Evolutionary conservation across 2,113 vertebrate genomes (phyloP).

Genomic region (Anarhynchus alexandrinus): DNA sequence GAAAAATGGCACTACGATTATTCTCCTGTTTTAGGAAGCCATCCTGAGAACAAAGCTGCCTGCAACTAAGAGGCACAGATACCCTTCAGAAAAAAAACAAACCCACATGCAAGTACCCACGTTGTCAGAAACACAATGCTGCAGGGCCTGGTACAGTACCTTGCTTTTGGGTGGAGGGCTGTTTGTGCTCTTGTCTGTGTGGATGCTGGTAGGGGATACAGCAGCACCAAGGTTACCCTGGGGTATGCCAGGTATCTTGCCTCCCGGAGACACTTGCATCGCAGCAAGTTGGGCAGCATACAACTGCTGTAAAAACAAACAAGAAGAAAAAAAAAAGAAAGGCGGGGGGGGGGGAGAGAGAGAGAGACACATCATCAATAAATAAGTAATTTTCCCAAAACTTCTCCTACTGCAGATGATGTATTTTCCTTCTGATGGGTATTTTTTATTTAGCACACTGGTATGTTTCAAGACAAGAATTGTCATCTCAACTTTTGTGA

Average conservation of each 20-base stretch:
- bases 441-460: slow-evolving; percentile 60
- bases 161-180: slow-evolving; percentile 91
- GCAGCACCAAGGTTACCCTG: slow-evolving; percentile 88
- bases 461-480: slow-evolving; percentile 33
- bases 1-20: background rate
- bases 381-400: slow-evolving; percentile 71
- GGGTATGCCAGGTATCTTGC: slow-evolving; percentile 89
- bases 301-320: slow-evolving; percentile 83
- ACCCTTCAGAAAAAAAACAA: background rate
- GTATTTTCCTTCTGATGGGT: background rate
- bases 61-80: background rate
- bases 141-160: slow-evolving; percentile 82
- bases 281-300: slow-evolving; percentile 97
- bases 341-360: background rate
- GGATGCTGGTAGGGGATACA: slow-evolving; percentile 91
- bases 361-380: slow-evolving; percentile 65
- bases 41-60: background rate
- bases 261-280: slow-evolving; percentile 97
- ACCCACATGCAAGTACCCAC: background rate
- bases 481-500: slow-evolving; percentile 52
- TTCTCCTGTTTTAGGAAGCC: background rate
- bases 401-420: background rate
- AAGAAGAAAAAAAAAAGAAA: background rate
- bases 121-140: background rate
- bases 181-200: slow-evolving; percentile 91